Base-by-base conservation (phyloP, 2,113 vertebrate genomes). In the Natator depressus region DNA sequence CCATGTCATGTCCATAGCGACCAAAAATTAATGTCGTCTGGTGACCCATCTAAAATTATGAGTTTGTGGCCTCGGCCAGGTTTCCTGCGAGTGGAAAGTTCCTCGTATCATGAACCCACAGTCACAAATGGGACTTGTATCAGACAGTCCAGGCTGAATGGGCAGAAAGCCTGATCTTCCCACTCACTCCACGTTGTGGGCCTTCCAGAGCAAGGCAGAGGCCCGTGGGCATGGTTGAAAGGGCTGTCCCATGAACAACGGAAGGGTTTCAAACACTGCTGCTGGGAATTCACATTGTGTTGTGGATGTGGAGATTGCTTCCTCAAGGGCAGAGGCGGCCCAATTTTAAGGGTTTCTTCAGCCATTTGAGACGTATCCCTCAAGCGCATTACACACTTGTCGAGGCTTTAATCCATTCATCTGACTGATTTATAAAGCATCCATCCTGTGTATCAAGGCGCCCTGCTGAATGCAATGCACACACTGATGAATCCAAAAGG, bases 371-470 rank as follows among this genome's bases (percentile, higher is more conserved):
- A 88, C 93, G 65, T 8, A 91, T 5, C 51, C 59, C 13, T 47
- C 24, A 47, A 47, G 13, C 17, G n/a, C n/a, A 88, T 80, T 93
- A 25, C 75, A 46, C 42, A 14, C 75, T 24, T 89, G 90, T 57
- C 76, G 27, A 95, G 88, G 88, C 54, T 95, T 94, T 94, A 95
- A 91, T 95, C 96, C 72, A 85, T 82, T 80, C 14, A 31, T 22
- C 82, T 31, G 89, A 87, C 86, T 96, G 95, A 95, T 96, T 95
- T 76, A 93, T 94, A 93, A 85, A 95, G 89, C 85, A 42, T 6
- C 54, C 38, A 31, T 47, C 16, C 42, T 2, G 3, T 22, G 93
- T 93, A 96, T 75, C 54, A 31, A 78, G 93, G 65, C 90, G 75
- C 89, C 81, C 95, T 83, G 87, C 57, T 95, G 92, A 72, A 94